Evolutionary conservation across 1,140 invertebrate species (phyloP).

Genomic region (Dendroctonus valens): DNA sequence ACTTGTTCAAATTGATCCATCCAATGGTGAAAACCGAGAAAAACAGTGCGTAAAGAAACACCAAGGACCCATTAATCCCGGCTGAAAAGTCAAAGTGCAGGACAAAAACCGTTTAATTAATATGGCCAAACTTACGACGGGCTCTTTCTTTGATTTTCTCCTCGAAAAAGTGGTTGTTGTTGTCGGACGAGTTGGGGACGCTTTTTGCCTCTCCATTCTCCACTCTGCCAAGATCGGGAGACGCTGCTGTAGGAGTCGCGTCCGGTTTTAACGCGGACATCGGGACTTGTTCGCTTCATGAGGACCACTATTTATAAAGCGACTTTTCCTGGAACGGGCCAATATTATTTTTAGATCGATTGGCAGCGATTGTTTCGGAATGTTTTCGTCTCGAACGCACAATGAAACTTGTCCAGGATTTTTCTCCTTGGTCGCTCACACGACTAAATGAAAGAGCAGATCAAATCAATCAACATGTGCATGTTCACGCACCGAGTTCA

Average conservation of each 20-base stretch:
- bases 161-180: constrained; percentile 37
- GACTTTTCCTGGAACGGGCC: not conserved
- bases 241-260: not conserved
- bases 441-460: too few species aligned
- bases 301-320: constrained; percentile 16
- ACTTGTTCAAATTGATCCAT: constrained; percentile 43
- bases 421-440: too few species aligned
- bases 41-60: constrained; percentile 43
- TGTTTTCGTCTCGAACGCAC: too few species aligned
- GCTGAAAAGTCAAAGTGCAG: constrained; percentile 34
- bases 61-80: constrained; percentile 43
- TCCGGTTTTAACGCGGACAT: constrained; percentile 18
- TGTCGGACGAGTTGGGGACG: constrained; percentile 23
- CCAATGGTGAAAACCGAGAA: constrained; percentile 42
- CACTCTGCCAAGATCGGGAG: constrained; percentile 3
- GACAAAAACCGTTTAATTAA: not conserved
- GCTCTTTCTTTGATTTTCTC: constrained; percentile 42
- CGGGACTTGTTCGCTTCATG: constrained; percentile 10
- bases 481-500: too few species aligned
- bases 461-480: too few species aligned
- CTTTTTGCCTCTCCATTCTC: constrained; percentile 9
- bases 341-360: constrained; percentile 15
- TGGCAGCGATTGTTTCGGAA: not conserved
- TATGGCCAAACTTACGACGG: constrained; percentile 39
- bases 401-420: too few species aligned